Evolutionary conservation across 2,888 invertebrate species (phyloP).

Genomic region (Euzetes globulus): DNA sequence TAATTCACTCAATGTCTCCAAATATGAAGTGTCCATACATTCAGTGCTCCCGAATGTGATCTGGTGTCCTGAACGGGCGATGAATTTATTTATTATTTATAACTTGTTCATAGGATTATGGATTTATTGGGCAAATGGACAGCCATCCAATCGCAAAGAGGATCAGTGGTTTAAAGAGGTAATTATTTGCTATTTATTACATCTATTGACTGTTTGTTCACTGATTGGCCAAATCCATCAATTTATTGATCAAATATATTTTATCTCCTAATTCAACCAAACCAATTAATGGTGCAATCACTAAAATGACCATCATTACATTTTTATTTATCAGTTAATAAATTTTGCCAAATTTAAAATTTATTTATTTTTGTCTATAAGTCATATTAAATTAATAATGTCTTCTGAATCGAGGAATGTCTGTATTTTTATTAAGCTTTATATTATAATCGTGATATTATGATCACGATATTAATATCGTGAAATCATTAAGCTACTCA

Average conservation of each 20-base stretch:
- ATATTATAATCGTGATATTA: no score
- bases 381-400: no score
- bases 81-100: slow-evolving; percentile 9
- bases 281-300: no score
- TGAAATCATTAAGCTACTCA: no score
- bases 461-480: no score
- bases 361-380: no score
- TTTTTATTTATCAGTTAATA: no score
- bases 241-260: not conserved
- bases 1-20: not conserved
- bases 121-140: not conserved
- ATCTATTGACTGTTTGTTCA: not conserved
- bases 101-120: not conserved
- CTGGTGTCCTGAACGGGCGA: not conserved
- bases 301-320: no score
- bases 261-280: no score
- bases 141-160: not conserved
- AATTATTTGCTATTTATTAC: not conserved
- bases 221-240: not conserved
- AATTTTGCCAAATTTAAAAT: no score
- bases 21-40: not conserved
- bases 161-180: slow-evolving; percentile 14
- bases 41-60: not conserved
- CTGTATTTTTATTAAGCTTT: no score
- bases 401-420: no score